These are phyloP conservation scores for Orthosia incerta DNA, from an alignment of 2,888 invertebrate genomes.

Conservation along the genomic window DNA sequence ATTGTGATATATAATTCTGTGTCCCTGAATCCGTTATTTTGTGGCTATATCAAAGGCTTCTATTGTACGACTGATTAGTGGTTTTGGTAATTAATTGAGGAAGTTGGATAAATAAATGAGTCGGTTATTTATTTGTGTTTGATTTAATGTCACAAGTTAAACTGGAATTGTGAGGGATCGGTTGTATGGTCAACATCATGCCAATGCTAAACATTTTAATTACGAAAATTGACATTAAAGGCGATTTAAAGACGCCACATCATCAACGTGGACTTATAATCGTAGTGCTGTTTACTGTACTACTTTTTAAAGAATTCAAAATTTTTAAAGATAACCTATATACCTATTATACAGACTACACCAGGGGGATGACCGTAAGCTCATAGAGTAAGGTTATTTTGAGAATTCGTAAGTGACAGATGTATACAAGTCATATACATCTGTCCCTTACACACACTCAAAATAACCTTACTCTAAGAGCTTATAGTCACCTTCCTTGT, in stretches of 20 bases:
- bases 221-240: not conserved
- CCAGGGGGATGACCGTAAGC: too few species aligned
- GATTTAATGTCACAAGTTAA: not conserved
- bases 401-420: too few species aligned
- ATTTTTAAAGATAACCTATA: too few species aligned
- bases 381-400: too few species aligned
- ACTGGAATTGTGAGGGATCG: not conserved
- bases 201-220: not conserved
- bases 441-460: too few species aligned
- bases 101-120: not conserved
- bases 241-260: not conserved
- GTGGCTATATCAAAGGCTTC: constrained; percentile 28
- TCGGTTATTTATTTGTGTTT: constrained; percentile 21
- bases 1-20: constrained; percentile 23
- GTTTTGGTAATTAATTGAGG: not conserved
- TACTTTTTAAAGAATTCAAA: too few species aligned
- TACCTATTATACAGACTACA: too few species aligned
- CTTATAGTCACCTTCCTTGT: too few species aligned
- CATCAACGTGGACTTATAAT: not conserved
- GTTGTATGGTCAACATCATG: not conserved
- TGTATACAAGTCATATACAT: too few species aligned
- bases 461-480: too few species aligned
- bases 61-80: constrained; percentile 30
- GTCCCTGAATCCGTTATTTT: constrained; percentile 38
- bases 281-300: too few species aligned